Base-by-base conservation (phyloP, 2,888 invertebrate species). In the Neocrepidodera transversa region DNA sequence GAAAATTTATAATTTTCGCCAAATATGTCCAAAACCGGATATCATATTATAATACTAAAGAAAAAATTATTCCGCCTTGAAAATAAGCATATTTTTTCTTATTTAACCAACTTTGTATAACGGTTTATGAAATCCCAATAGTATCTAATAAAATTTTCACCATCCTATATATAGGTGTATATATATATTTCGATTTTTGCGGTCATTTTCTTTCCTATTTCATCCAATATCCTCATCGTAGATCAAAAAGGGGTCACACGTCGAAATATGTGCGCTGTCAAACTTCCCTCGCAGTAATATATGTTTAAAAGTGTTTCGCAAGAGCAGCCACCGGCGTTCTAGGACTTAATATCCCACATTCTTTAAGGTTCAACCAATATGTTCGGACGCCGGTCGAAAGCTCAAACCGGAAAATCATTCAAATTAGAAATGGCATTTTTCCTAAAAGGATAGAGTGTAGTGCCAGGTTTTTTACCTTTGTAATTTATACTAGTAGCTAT, bases 181-280 rank as follows among this genome's bases (percentile, higher is more conserved):
- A n/a, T 28, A 10, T 10, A 28, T 28, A 28, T 28, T 28, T 28
- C 28, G 28, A 28, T 28, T 23, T 28, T 28, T 8, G n/a, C 13
- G 13, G n/a, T 2, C n/a, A 13, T 35, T 35, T 35, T 35, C 13
- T 13, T 35, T n/a, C n/a, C n/a, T n/a, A n/a, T 35, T 14, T 3
- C 13, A 35, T 35, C 35, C 14, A 35, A 35, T 35, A 13, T 35
- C n/a, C 14, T 10, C 35, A 30, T 13, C 11, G 4, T 11, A 16
- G 7, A 16, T 36, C 32, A 30, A 14, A 49, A 50, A 36, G 51
- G 57, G 57, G 57, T 57, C 57, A 51, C 57, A 45, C 36, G 26
- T 45, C 35, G 57, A 38, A 57, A 57, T 57, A 57, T 57, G 57
- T 38, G 20, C 7, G 51, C 45, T 57, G 57, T 57, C 57, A 38